Base-by-base conservation (phyloP, 1,140 invertebrate species). In the Bombus sylvicola region DNA sequence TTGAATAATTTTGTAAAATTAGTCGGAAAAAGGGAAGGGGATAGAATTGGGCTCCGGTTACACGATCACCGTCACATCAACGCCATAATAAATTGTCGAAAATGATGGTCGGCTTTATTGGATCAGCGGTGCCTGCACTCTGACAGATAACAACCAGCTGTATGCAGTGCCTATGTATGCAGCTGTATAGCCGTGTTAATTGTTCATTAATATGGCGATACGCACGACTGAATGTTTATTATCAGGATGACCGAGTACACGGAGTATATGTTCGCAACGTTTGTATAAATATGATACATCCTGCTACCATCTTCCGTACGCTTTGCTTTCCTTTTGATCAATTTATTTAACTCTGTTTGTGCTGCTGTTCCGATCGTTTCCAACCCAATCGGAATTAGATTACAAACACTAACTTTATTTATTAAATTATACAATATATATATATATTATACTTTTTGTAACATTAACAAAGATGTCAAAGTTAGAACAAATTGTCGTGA, bases 81-180 rank as follows among this genome's bases (percentile, higher is more conserved):
- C 75, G 57, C 31, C 4, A 53, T 69, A 80, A 80, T 80, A 80
- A 80, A 80, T 80, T 80, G 78, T 47, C 78, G 78, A 80, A 69
- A 80, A 80, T 69, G 78, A 68, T 53, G 64, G 64, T n/a, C 78
- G 78, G 78, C 78, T 69, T 80, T 80, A 80, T 80, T 80, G 78
- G 78, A 80, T 80, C 78, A 80, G 43, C 64, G 34, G 15, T n/a
- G 78, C 41, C 78, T 80, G 78, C 78, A 39, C 64, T 69, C 78
- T 80, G 78, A 80, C 78, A 80, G 78, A 80, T 80, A 80, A 80
- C 78, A 80, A 69, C 78, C 43, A n/a, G 43, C 43, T 53, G 64
- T 37, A 53, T 13, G 47, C 47, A 22, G 18, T n/a, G 78, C 9
- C 53, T 53, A 37, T 15, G 62, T 47, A 22, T n/a, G 43, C 64